Evolutionary conservation across 2,888 invertebrate genomes (phyloP), one percentile per base, ranked within the genome.

Genomic region (Danaus chrysippus): DNA sequence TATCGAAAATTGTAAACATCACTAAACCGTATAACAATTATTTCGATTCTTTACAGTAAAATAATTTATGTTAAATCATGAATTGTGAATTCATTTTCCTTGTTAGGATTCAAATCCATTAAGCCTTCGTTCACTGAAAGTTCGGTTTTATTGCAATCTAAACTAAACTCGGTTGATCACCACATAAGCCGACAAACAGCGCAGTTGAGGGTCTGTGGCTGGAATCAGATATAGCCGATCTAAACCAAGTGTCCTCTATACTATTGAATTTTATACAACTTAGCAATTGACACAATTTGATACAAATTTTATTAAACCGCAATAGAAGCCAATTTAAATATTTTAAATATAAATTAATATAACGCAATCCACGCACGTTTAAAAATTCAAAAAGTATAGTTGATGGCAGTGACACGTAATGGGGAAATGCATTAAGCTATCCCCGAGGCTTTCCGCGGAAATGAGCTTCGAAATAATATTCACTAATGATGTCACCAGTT

Each of bases 61-160:
- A 34, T 34, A 34, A 34, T 34, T 34, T 5, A 34, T 5, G 6
- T 34, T 34, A 34, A 34, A 34, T 34, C 23, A 34, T 34, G 23
- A 34, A 34, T 34, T 34, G 23, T 34, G 23, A 34, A 34, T 34
- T 34, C 23, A 34, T 34, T 34, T 34, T 6, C 23, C 23, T 34
- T 34, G 23, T 34, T 34, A 34, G 23, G 23, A 34, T 62, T 61
- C 58, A 62, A 62, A 54, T 59, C 62, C 67, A 62, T 67, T 61
- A 56, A 58, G 58, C 42, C 34, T 42, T 54, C 42, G 56, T 60
- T 62, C 57, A 34, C 64, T 58, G 54, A 62, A 78, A 80, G 78
- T 82, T 79, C 75, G 76, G 23, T 82, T 84, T 83, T 83, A 84
- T 83, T 84, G 82, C 83, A 85, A 83, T 86, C 83, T 81, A 82